phyloP scores from a whole-genome alignment of 2,888 invertebrate species.

The Drosophila stalkeri region DNA sequence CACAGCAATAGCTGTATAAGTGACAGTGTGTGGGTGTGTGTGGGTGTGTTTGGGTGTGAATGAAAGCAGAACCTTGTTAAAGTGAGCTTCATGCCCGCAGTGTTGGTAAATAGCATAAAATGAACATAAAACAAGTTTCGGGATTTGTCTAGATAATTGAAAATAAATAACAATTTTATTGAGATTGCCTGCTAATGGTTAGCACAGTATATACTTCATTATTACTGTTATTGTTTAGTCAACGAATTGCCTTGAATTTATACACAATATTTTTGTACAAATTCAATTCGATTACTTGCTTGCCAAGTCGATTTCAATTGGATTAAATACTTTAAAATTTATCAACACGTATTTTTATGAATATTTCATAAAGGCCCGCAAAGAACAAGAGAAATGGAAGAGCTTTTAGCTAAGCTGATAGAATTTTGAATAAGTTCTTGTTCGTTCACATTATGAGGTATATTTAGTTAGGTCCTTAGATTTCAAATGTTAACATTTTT shows the following conservation, averaged over 20 bases:
- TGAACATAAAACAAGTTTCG: conserved; percentile 21
- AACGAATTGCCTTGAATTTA: background rate
- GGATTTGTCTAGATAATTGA: conserved; percentile 48
- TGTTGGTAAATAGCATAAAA: conserved; percentile 34
- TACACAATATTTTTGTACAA: conserved; percentile 9
- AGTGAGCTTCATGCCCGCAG: conserved; percentile 19
- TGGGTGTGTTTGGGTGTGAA: background rate
- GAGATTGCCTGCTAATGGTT: conserved; percentile 1
- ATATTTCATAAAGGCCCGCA: background rate
- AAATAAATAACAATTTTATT: conserved; percentile 52
- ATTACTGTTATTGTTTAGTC: background rate
- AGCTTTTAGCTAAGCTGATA: background rate
- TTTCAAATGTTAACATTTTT: no score
- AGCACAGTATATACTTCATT: background rate
- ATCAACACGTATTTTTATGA: background rate
- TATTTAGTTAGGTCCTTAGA: background rate
- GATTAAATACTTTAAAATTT: background rate
- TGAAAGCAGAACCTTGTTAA: conserved; percentile 25
- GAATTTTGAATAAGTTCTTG: background rate
- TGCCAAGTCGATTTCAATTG: background rate
- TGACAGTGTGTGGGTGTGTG: background rate
- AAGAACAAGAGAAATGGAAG: background rate
- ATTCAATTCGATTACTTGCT: background rate
- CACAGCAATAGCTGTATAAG: conserved; percentile 18
- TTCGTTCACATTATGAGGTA: background rate